Conservation (phyloP, 2,113 vertebrate species). For the Morone chrysops region DNA sequence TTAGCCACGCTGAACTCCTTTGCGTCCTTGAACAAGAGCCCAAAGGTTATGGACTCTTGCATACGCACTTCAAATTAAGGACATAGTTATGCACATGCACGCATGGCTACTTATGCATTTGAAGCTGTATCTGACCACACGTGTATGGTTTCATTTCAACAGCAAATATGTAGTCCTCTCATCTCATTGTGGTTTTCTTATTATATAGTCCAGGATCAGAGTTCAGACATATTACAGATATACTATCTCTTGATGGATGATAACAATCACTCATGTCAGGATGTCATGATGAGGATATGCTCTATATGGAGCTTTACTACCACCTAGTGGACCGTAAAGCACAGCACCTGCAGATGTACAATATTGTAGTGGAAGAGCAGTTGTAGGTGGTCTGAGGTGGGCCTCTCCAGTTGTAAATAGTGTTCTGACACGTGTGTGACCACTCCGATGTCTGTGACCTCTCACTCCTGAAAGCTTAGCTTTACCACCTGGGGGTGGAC, state of each 20-base stretch:
- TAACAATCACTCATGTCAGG: background rate
- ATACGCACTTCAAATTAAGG: constrained; percentile 46
- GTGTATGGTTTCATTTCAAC: constrained; percentile 10
- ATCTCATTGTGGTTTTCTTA: constrained; percentile 9
- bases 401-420: constrained; percentile 80
- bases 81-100: constrained; percentile 53
- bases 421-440: constrained; percentile 78
- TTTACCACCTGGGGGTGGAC: constrained; percentile 72
- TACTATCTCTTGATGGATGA: constrained; percentile 12
- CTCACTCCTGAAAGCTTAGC: constrained; percentile 71
- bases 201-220: constrained; percentile 14
- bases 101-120: constrained; percentile 21
- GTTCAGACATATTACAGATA: constrained; percentile 32
- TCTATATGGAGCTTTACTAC: constrained; percentile 39
- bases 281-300: constrained; percentile 7
- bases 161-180: background rate
- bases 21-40: constrained; percentile 71
- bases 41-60: constrained; percentile 59
- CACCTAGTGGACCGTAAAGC: constrained; percentile 72
- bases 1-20: constrained; percentile 51
- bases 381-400: constrained; percentile 76
- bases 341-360: constrained; percentile 23
- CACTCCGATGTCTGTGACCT: constrained; percentile 70
- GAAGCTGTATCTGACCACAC: constrained; percentile 8
- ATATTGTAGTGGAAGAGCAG: constrained; percentile 14